phyloP scores from a whole-genome alignment of 2,888 invertebrate species.

The Acanthococcus lagerstroemiae region DNA sequence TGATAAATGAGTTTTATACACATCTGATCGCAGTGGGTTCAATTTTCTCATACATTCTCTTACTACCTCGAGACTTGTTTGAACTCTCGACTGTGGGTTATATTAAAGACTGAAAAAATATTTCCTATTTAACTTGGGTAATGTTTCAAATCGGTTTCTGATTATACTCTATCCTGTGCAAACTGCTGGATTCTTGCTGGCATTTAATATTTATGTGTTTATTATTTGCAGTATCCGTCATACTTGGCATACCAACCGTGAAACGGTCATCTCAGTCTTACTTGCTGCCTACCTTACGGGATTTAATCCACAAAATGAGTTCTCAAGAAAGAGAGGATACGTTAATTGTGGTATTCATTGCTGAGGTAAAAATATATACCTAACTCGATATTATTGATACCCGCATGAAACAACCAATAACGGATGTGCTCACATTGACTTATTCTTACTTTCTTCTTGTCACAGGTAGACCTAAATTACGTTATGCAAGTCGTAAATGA shows the following conservation, averaged over 20 bases:
- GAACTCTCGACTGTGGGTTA: too few relatives aligned
- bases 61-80: too few relatives aligned
- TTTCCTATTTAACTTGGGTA: too few relatives aligned
- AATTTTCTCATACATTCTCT: too few relatives aligned
- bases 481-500: constrained; percentile 63
- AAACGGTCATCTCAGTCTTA: constrained; percentile 79
- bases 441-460: constrained; percentile 37
- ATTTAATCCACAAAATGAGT: constrained; percentile 68
- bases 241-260: constrained; percentile 84
- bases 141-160: too few relatives aligned
- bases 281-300: constrained; percentile 71
- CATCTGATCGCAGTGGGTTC: too few relatives aligned
- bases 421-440: constrained; percentile 18
- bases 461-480: constrained; percentile 62
- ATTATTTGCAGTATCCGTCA: constrained; percentile 56
- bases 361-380: constrained; percentile 51
- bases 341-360: constrained; percentile 75
- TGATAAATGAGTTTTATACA: too few relatives aligned
- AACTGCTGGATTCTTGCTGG: too few relatives aligned
- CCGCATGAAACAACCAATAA: neutral
- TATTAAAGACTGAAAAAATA: too few relatives aligned
- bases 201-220: too few relatives aligned
- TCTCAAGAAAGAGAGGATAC: constrained; percentile 62
- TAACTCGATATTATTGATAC: neutral
- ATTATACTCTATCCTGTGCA: too few relatives aligned